Percentiles rank a stretch among this genome's conserved stretches.
phyloP scores from a whole-genome alignment of 2,797 vertebrate species.

The Cercopithecus petaurista region DNA sequence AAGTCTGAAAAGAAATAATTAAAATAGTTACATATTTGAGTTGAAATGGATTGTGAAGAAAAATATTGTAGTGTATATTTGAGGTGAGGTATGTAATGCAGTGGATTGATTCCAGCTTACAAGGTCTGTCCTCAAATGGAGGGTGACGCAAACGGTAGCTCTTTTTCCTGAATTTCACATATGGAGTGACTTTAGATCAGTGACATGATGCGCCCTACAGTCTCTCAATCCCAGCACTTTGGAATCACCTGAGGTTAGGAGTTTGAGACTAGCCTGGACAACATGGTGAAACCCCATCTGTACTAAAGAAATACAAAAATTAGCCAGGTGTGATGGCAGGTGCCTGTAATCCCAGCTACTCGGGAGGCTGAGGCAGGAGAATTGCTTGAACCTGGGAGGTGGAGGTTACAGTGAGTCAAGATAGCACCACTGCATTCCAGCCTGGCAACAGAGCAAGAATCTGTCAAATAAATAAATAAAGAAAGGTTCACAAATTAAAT shows the following conservation, averaged over 20 bases:
- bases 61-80: neutral
- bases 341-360: neutral
- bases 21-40: neutral
- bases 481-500: neutral
- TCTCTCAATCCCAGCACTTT: neutral
- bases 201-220: neutral
- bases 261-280: neutral
- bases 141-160: neutral
- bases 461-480: neutral
- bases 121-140: neutral
- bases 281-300: neutral
- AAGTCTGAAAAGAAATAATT: constrained; percentile 19
- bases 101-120: neutral
- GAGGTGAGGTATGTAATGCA: neutral
- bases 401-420: neutral
- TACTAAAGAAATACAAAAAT: neutral
- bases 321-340: neutral
- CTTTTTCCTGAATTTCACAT: neutral
- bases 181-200: neutral
- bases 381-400: neutral
- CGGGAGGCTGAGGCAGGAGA: neutral
- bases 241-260: neutral
- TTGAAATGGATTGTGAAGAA: constrained; percentile 6
- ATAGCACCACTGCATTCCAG: neutral
- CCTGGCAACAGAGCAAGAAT: neutral